Percentiles rank a stretch among this genome's conserved stretches.
Evolutionary conservation across 64 coral and sea anemone genomes (phyloP).

Genomic region (Actinia tenebrosa): DNA sequence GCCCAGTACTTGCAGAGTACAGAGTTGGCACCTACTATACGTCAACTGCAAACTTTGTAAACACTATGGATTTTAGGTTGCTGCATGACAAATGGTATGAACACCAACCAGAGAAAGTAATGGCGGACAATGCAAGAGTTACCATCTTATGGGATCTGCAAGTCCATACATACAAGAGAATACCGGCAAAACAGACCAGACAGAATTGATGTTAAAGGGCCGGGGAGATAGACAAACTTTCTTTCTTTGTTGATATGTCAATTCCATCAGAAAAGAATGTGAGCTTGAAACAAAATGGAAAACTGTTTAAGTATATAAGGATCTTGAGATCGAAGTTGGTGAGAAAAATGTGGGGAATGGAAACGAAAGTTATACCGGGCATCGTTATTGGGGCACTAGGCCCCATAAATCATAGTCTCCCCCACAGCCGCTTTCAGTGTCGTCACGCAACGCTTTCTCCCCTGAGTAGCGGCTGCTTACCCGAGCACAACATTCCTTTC

Average conservation of each 20-base stretch:
- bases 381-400: too few species aligned
- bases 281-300: too few species aligned
- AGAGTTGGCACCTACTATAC: neutral
- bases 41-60: neutral
- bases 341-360: too few species aligned
- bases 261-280: neutral
- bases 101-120: neutral
- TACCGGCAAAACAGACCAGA: neutral
- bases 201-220: neutral
- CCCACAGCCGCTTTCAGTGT: too few species aligned
- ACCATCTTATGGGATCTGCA: conserved; percentile 14
- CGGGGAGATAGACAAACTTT: neutral
- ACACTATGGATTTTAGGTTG: neutral
- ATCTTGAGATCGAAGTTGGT: too few species aligned
- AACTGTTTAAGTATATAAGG: too few species aligned
- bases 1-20: neutral
- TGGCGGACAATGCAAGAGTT: neutral
- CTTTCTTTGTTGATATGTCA: neutral
- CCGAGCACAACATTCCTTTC: too few species aligned
- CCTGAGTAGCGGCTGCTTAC: too few species aligned
- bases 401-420: too few species aligned
- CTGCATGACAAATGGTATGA: neutral
- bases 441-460: too few species aligned
- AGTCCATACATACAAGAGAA: neutral
- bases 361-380: too few species aligned